Conservation (phyloP, 2,113 vertebrate genomes). For the Sardina pilchardus region DNA sequence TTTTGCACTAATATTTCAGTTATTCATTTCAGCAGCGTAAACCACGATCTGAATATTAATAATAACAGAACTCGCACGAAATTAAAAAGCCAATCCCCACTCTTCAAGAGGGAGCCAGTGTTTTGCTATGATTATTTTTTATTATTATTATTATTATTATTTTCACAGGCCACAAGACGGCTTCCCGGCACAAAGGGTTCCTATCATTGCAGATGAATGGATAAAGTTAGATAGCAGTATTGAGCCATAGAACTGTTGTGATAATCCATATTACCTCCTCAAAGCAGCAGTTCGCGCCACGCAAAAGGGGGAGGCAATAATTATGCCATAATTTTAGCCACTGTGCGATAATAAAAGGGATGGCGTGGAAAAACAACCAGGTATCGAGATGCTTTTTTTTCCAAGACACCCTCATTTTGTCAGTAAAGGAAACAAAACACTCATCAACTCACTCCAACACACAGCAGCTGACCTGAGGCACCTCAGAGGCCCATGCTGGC, state of each 20-base stretch:
- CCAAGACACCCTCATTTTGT: background rate
- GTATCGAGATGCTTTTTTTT: background rate
- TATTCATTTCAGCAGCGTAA: slow-evolving; percentile 59
- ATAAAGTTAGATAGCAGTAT: slow-evolving; percentile 74
- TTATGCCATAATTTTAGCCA: slow-evolving; percentile 70
- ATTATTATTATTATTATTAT: slow-evolving; percentile 62
- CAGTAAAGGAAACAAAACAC: background rate
- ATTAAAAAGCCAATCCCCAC: slow-evolving; percentile 50
- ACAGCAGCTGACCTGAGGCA: too few relatives aligned
- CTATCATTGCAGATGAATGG: slow-evolving; percentile 77
- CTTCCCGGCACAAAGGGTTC: slow-evolving; percentile 71
- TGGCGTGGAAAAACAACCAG: slow-evolving; percentile 11
- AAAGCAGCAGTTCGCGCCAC: slow-evolving; percentile 63
- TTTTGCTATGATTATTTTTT: slow-evolving; percentile 46
- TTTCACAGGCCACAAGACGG: slow-evolving; percentile 73
- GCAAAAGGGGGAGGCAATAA: slow-evolving; percentile 74
- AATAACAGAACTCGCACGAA: slow-evolving; percentile 58
- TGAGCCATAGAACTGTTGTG: slow-evolving; percentile 73
- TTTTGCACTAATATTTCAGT: slow-evolving; percentile 57
- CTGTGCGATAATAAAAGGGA: slow-evolving; percentile 53
- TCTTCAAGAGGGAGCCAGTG: slow-evolving; percentile 59
- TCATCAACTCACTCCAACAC: background rate
- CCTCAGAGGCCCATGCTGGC: background rate
- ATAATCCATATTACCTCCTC: slow-evolving; percentile 78
- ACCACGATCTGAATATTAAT: slow-evolving; percentile 69